These are phyloP conservation scores for Oxyteleia sp. DNA, from an alignment of 2,888 invertebrate genomes.

Conservation along the genomic window DNA sequence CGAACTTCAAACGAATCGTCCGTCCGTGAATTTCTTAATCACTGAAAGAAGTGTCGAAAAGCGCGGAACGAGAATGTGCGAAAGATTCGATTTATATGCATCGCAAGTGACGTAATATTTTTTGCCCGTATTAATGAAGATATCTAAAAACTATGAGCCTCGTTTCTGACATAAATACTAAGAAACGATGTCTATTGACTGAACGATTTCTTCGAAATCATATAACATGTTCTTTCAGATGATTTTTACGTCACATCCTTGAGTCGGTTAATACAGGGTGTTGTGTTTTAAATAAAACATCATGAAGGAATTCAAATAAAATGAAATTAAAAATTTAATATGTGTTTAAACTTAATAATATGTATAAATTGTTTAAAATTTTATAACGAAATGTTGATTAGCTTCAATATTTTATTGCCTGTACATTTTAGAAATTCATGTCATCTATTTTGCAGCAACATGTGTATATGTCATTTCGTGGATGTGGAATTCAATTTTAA, in stretches of 20 bases:
- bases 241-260: slow-evolving; percentile 61
- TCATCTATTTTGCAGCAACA: no score
- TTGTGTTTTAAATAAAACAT: slow-evolving; percentile 31
- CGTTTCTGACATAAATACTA: slow-evolving; percentile 61
- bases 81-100: slow-evolving; percentile 68
- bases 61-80: slow-evolving; percentile 53
- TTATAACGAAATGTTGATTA: no score
- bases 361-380: no score
- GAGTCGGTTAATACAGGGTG: slow-evolving; percentile 25
- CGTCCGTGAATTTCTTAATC: slow-evolving; percentile 68
- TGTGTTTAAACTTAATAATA: no score
- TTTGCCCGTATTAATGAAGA: slow-evolving; percentile 65
- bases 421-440: no score
- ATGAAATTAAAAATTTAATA: no score
- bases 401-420: no score
- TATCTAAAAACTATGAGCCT: slow-evolving; percentile 55
- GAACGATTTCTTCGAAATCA: slow-evolving; percentile 64
- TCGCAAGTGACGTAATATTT: slow-evolving; percentile 53
- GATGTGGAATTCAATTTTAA: no score
- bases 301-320: no score
- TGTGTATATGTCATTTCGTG: no score
- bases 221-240: slow-evolving; percentile 56
- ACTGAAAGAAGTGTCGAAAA: slow-evolving; percentile 51
- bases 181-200: slow-evolving; percentile 49
- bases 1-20: slow-evolving; percentile 70